phyloP scores from a whole-genome alignment of 2,797 vertebrate species.

The Eutrigla gurnardus region DNA sequence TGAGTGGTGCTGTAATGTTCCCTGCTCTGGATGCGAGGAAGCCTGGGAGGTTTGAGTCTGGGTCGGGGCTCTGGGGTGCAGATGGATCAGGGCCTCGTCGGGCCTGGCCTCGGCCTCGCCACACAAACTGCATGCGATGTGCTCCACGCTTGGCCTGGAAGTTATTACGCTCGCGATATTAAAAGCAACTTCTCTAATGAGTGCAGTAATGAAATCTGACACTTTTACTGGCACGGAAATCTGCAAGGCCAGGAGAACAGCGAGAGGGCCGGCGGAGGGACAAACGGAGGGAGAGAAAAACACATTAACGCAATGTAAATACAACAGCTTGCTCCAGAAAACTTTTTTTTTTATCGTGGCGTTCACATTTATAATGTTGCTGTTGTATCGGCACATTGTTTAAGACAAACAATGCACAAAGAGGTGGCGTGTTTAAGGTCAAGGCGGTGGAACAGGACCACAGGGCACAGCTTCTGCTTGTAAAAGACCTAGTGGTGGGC shows the following conservation, averaged over 20 bases:
- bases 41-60: constrained; percentile 33
- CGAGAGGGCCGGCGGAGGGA: constrained; percentile 12
- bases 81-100: constrained; percentile 5
- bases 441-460: constrained; percentile 43
- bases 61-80: constrained; percentile 26
- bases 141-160: constrained; percentile 72
- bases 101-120: constrained; percentile 30
- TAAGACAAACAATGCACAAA: constrained; percentile 75
- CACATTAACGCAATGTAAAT: constrained; percentile 59
- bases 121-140: constrained; percentile 41
- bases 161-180: constrained; percentile 75
- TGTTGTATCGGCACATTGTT: constrained; percentile 57
- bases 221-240: constrained; percentile 78
- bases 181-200: constrained; percentile 77
- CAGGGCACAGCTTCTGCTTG: constrained; percentile 51
- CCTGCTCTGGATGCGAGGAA: constrained; percentile 27
- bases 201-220: constrained; percentile 78
- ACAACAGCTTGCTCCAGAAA: constrained; percentile 31
- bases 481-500: constrained; percentile 53
- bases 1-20: neutral
- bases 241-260: constrained; percentile 40
- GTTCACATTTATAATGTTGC: constrained; percentile 55
- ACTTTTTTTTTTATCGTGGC: constrained; percentile 44
- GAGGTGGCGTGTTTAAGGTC: constrained; percentile 56
- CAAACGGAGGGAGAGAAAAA: constrained; percentile 34